Evolutionary conservation across 92 coral and sea anemone species (phyloP).

Genomic region (Siderastrea radians): DNA sequence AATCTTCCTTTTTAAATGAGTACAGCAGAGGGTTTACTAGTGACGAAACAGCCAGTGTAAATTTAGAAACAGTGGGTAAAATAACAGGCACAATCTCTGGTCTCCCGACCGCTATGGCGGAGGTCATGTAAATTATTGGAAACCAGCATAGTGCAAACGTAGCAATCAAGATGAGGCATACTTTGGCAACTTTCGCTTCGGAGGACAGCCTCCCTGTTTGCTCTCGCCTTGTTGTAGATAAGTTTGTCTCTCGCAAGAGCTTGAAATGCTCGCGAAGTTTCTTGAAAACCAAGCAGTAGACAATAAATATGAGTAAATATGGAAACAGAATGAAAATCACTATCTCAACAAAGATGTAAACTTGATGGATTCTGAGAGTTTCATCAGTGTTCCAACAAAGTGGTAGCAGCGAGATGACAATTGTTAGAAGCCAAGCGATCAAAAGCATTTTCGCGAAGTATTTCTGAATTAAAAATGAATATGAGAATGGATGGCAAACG

Average conservation of each 20-base stretch:
- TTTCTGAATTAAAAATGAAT: slow-evolving; percentile 42
- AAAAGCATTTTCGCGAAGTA: slow-evolving; percentile 46
- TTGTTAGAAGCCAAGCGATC: slow-evolving; percentile 43
- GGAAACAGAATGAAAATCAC: slow-evolving; percentile 49
- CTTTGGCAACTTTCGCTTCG: slow-evolving; percentile 66
- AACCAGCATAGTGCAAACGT: slow-evolving; percentile 70
- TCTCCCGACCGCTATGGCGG: slow-evolving; percentile 39
- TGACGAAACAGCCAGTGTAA: slow-evolving; percentile 65
- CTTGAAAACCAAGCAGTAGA: slow-evolving; percentile 57
- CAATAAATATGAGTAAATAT: slow-evolving; percentile 53
- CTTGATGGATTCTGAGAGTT: slow-evolving; percentile 28
- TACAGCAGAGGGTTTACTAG: slow-evolving; percentile 68
- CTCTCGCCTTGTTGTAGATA: slow-evolving; percentile 46
- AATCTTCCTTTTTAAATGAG: slow-evolving; percentile 68
- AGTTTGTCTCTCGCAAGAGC: slow-evolving; percentile 24
- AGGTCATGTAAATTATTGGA: slow-evolving; percentile 76
- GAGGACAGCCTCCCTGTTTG: slow-evolving; percentile 41
- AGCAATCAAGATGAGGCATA: slow-evolving; percentile 57
- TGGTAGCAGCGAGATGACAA: slow-evolving; percentile 66
- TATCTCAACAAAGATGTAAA: slow-evolving; percentile 58
- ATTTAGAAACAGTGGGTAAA: slow-evolving; percentile 46
- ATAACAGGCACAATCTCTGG: slow-evolving; percentile 37
- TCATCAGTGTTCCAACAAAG: slow-evolving; percentile 56
- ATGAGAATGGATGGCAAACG: slow-evolving; percentile 58
- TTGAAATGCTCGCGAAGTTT: slow-evolving; percentile 58